phyloP scores from a whole-genome alignment of 1,140 invertebrate genomes.

The Hyles euphorbiae region DNA sequence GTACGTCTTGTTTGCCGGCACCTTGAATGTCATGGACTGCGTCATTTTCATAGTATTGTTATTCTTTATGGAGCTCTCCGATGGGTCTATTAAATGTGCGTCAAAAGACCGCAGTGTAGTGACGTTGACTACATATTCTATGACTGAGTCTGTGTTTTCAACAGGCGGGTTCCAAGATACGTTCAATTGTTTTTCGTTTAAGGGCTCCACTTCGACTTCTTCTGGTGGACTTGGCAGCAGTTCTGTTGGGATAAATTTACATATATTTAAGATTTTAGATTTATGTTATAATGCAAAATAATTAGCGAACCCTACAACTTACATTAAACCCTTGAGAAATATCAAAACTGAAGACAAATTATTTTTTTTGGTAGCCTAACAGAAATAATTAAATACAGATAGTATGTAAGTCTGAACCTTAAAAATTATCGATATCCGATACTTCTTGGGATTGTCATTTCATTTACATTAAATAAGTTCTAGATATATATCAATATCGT shows the following conservation, averaged over 20 bases:
- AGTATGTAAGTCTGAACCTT: no score
- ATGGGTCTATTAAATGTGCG: conserved; percentile 68
- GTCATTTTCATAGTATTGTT: conserved; percentile 29
- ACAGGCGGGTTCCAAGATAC: conserved; percentile 82
- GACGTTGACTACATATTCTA: conserved; percentile 83
- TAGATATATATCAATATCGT: no score
- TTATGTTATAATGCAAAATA: no score
- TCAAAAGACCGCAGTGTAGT: conserved; percentile 82
- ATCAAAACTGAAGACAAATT: no score
- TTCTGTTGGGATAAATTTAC: conserved; percentile 66
- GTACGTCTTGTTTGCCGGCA: conserved; percentile 75
- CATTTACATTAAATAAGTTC: no score
- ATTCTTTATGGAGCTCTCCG: conserved; percentile 58
- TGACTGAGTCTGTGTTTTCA: conserved; percentile 79
- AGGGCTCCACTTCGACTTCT: conserved; percentile 81
- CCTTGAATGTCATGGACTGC: conserved; percentile 60
- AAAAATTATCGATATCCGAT: no score
- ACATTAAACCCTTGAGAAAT: no score
- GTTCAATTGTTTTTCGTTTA: conserved; percentile 81
- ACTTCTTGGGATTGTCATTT: no score
- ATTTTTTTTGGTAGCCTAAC: no score
- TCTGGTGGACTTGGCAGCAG: conserved; percentile 84
- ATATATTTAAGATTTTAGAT: no score
- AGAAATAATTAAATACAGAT: no score
- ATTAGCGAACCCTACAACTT: no score